Base-by-base conservation (phyloP, 2,888 invertebrate genomes). In the Diarsia mendica region DNA sequence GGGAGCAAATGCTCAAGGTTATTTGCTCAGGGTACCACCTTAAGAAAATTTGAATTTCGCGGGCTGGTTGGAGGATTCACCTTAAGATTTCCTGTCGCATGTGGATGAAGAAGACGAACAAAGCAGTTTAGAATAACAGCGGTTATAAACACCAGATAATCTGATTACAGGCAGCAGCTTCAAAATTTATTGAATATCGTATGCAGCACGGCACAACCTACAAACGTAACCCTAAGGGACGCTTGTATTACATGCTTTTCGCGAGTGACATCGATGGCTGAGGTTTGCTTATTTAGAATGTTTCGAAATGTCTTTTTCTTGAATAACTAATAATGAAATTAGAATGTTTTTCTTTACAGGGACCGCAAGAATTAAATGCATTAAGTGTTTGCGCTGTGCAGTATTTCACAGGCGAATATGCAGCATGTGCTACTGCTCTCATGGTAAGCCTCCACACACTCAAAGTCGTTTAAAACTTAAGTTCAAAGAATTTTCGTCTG, bases 211-310 rank as follows among this genome's bases (percentile, higher is more conserved):
- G 97, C 97, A n/a, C 97, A 97, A 91, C 97, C 97, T 23, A 96
- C 97, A 2, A 97, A 97, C 84, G 93, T 96, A 8, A 96, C 97
- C 53, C 85, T 93, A 75, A 95, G 97, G 77, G 97, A 97, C 92
- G 97, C 97, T 20, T 97, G 97, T 87, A 97, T 97, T 80, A 96
- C 97, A 39, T 97, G 97, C 88, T 97, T 97, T 89, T 96, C 97
- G 77, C 93, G 96, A 82, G 97, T 97, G 4, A 97, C 97, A 68
- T 92, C 96, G 49, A 93, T 96, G 94, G 89, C 95, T 20, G 94
- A 96, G 92, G 96, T 96, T 33, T 61, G 79, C 66, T 15, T 48
- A 39, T 2, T 8, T 9, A 44, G 13, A 63, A n/a, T 44, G 2
- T 10, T 9, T 63, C 8, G 0, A 44, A 23, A 44, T 44, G 23